A percentile compares a stretch with the other conserved stretches of the same genome.
phyloP scores from a whole-genome alignment of 37 sponge, comb jelly and placozoan genomes.

The Chondrilla cf. caribensis region DNA sequence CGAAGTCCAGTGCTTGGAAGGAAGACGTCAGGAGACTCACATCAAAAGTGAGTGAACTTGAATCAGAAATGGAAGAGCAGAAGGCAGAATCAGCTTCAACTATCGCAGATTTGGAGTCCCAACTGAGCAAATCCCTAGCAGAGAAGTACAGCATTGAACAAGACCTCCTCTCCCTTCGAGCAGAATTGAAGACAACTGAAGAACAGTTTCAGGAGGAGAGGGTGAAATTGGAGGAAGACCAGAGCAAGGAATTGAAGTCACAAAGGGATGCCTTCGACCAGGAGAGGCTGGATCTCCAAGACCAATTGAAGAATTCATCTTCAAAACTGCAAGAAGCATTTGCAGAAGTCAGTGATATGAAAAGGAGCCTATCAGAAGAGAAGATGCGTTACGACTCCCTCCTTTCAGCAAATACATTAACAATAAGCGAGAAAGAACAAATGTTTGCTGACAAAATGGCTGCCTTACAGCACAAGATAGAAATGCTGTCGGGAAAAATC shows the following conservation, averaged over 20 bases:
- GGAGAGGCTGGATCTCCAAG: neutral
- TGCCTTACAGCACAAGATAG: neutral
- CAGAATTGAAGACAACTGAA: neutral
- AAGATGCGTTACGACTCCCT: neutral
- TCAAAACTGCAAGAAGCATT: neutral
- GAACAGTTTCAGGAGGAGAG: neutral
- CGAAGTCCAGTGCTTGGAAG: neutral
- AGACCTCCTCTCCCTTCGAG: neutral
- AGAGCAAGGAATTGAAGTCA: neutral
- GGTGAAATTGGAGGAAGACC: neutral
- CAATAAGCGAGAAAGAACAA: neutral
- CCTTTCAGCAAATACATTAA: neutral
- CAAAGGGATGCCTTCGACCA: neutral
- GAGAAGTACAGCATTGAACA: neutral
- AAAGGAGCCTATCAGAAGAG: neutral
- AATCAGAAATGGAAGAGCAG: neutral
- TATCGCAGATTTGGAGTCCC: neutral
- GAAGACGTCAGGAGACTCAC: neutral
- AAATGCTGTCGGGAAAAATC: neutral
- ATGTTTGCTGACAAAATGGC: slow-evolving; percentile 6
- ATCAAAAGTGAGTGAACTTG: neutral
- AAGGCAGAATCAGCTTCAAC: neutral
- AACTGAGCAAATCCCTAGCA: neutral
- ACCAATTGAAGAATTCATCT: neutral
- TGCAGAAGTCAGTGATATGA: neutral